These are phyloP conservation scores for Congeria kusceri DNA, from an alignment of 2,888 invertebrate genomes.

Conservation along the genomic window DNA sequence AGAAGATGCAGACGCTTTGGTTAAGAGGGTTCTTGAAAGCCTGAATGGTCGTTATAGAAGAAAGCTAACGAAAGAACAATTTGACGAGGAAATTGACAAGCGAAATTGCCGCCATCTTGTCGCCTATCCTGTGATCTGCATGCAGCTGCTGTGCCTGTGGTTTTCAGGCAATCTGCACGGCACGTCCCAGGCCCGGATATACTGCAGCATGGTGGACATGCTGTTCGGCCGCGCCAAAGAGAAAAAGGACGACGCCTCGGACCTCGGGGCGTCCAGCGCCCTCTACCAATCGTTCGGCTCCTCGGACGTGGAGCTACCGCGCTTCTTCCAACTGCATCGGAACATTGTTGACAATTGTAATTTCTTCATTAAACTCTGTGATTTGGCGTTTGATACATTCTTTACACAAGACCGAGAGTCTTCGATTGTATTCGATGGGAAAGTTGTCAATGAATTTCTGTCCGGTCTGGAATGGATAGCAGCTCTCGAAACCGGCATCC, in stretches of 20 bases:
- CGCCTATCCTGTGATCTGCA: not conserved
- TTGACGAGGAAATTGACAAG: not conserved
- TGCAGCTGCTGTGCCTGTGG: not conserved
- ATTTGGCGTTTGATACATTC: not conserved
- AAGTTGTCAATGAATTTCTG: not conserved
- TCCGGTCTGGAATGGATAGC: not conserved
- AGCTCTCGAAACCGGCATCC: slow-evolving; percentile 7
- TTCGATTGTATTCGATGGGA: slow-evolving; percentile 3
- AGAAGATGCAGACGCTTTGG: not conserved
- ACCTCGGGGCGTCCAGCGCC: not conserved
- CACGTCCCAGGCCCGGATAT: not conserved
- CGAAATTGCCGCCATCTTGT: not conserved
- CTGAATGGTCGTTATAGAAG: not conserved
- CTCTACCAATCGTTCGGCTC: not conserved
- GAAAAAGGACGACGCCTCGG: not conserved
- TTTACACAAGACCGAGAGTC: not conserved
- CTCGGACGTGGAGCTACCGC: not conserved
- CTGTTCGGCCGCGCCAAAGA: not conserved
- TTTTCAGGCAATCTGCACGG: not conserved
- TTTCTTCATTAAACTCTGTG: not conserved
- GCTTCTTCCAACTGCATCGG: not conserved
- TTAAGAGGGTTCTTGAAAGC: not conserved
- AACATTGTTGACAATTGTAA: not conserved
- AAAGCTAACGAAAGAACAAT: not conserved
- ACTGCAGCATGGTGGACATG: slow-evolving; percentile 2